Evolutionary conservation across 2,888 invertebrate genomes (phyloP), one percentile per base, ranked within the genome.

Genomic region (Lymantria monacha): DNA sequence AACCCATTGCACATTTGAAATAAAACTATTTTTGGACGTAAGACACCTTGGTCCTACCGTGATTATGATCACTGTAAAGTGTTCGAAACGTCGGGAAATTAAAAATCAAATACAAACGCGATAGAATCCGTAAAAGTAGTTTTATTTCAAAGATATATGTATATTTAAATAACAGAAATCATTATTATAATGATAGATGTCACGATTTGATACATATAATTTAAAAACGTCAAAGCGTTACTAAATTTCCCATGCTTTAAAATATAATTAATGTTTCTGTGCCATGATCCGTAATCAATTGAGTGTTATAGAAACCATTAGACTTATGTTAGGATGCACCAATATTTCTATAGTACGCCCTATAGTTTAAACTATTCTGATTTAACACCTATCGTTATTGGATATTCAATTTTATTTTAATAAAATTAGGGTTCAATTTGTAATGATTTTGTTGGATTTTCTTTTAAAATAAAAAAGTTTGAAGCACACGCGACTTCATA

Each of bases 301-400:
- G 87, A 79, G 76, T 90, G 88, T 89, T 85, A 87, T 81, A 73
- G 68, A 87, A 87, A 85, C 87, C 87, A 88, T 87, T 88, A 80
- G 85, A 86, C 83, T 84, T 74, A 59, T 67, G 78, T 81, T 81
- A 81, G 83, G 73, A 76, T 55, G 55, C 70, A 70, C 76, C 75
- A 72, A 75, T 72, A 66, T 70, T 70, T 81, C 76, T 76, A 54
- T 66, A 78, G 73, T 77, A 86, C 86, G 84, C 87, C 88, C 85
- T 76, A 61, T 54, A 83, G 83, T 83, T 86, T 83, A 84, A 72
- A 83, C 79, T 77, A 81, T 80, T 85, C 83, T 72, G 69, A 83
- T 81, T 81, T 78, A 71, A 63, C 69, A 65, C 59, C 9, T 9
- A 1, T 13, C 7, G 1, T 7, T 22, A 46, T 33, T 0, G 0